Evolutionary conservation across 2,888 invertebrate species (phyloP).

Genomic region (Stomorhina lunata): DNA sequence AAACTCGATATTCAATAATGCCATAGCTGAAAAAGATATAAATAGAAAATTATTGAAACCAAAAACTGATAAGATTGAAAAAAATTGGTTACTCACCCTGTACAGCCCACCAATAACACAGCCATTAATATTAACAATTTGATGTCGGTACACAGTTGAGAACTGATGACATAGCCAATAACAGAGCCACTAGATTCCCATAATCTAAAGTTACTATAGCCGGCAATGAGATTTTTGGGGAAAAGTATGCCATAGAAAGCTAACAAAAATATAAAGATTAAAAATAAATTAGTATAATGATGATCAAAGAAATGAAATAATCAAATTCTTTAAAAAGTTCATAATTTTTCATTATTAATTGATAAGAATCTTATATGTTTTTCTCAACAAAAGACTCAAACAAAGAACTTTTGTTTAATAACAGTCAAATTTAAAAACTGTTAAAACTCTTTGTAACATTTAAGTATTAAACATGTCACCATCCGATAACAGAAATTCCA

Average conservation of each 20-base stretch:
- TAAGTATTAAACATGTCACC: no score
- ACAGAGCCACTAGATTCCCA: slow-evolving; percentile 96
- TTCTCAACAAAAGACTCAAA: no score
- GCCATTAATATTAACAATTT: slow-evolving; percentile 86
- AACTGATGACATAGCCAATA: slow-evolving; percentile 89
- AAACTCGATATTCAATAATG: slow-evolving; percentile 75
- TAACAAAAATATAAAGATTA: no score
- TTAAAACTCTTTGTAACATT: no score
- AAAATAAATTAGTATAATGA: no score
- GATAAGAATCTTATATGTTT: no score
- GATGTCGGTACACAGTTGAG: slow-evolving; percentile 86
- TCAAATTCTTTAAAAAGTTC: neutral
- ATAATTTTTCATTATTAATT: no score
- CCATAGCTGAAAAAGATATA: slow-evolving; percentile 73
- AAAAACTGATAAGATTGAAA: neutral
- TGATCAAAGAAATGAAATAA: neutral
- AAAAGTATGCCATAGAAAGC: slow-evolving; percentile 93
- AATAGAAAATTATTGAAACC: neutral
- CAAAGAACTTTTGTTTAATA: no score
- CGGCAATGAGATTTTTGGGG: slow-evolving; percentile 91
- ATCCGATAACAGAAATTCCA: no score
- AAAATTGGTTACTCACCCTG: slow-evolving; percentile 85
- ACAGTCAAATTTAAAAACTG: no score
- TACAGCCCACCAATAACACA: slow-evolving; percentile 86
- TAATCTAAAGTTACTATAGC: slow-evolving; percentile 94